Percentiles rank a stretch among this genome's conserved stretches.
These are phyloP conservation scores for Pristionchus japonicus DNA, from an alignment of 2,888 invertebrate genomes.

Conservation along the genomic window DNA sequence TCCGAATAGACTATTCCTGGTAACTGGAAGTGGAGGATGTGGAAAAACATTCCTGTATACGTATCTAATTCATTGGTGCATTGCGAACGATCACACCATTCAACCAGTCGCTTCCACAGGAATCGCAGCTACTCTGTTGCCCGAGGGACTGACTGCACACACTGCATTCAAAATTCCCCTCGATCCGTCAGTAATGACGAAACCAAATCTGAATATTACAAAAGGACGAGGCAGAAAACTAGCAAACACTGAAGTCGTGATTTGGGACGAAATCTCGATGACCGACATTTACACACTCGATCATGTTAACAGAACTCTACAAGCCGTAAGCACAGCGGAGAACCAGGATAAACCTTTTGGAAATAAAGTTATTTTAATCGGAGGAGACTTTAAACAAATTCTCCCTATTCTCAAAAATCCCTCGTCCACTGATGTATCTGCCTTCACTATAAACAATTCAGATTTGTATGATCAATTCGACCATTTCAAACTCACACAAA, in stretches of 20 bases:
- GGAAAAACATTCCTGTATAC: slow-evolving; percentile 47
- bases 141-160: slow-evolving; percentile 37
- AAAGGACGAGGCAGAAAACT: background rate
- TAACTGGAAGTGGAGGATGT: slow-evolving; percentile 46
- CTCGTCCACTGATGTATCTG: background rate
- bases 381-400: background rate
- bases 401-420: background rate
- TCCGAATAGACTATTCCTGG: slow-evolving; percentile 35
- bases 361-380: background rate
- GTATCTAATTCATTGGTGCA: slow-evolving; percentile 28
- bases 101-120: slow-evolving; percentile 45
- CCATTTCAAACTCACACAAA: background rate
- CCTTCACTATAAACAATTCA: background rate
- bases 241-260: background rate
- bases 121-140: slow-evolving; percentile 44
- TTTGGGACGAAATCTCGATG: slow-evolving; percentile 12
- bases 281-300: background rate
- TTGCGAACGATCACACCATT: background rate
- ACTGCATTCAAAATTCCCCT: slow-evolving; percentile 26
- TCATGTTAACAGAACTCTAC: background rate
- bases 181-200: background rate
- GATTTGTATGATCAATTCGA: background rate
- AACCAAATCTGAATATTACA: background rate
- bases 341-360: background rate
- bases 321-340: background rate